Evolutionary conservation across 1,140 invertebrate genomes (phyloP), one percentile per base, ranked within the genome.

Genomic region (Macrosteles quadrilineatus): DNA sequence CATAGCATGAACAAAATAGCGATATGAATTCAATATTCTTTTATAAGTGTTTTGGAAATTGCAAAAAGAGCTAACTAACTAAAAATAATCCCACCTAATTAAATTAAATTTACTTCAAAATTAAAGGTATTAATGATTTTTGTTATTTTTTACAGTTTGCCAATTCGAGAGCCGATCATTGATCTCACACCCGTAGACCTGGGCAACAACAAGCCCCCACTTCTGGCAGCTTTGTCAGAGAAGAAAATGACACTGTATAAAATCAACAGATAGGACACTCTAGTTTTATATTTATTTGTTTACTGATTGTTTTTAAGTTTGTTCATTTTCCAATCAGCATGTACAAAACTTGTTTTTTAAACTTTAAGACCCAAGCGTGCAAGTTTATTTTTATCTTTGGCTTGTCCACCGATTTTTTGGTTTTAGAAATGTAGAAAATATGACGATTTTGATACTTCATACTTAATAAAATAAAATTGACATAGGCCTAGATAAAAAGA

Each of bases 241-340:
- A 66, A 45, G 25, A 43, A 21, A 66, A 11, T 66, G 1, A 45
- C 1, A 14, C 17, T 66, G 40, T 66, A 66, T 36, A 66, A 66
- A 12, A 11, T 66, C 23, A 43, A 57, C 9, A 21, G 79, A 90
- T 3, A 85, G n/a, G n/a, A n/a, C n/a, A n/a, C n/a, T n/a, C n/a
- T n/a, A n/a, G n/a, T n/a, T n/a, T n/a, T n/a, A n/a, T n/a, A n/a
- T n/a, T n/a, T n/a, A n/a, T n/a, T n/a, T n/a, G n/a, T n/a, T n/a
- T n/a, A n/a, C n/a, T n/a, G n/a, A n/a, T n/a, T n/a, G n/a, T n/a
- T n/a, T n/a, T n/a, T n/a, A n/a, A n/a, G n/a, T n/a, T n/a, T n/a
- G n/a, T n/a, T n/a, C n/a, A n/a, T n/a, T n/a, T n/a, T n/a, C n/a
- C n/a, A n/a, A n/a, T n/a, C n/a, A n/a, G n/a, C n/a, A n/a, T n/a